Evolutionary conservation across 2,888 invertebrate species (phyloP), one percentile per base, ranked within the genome.

Genomic region (Galerucella calmariensis): DNA sequence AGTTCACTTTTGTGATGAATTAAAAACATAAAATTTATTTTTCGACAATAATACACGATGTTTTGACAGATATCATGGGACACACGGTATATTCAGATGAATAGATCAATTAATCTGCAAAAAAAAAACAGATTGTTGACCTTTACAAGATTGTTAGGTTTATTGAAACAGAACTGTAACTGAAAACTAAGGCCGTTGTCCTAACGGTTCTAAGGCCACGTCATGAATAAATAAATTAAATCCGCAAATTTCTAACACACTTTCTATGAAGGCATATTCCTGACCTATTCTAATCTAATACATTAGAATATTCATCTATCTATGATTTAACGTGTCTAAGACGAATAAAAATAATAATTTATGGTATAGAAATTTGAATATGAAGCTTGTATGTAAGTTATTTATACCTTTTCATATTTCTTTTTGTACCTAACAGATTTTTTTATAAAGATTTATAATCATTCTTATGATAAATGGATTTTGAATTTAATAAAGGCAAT

Each of bases 101-200:
- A 41, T 8, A 41, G 35, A 27, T 27, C 4, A 2, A 27, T 27
- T 27, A 27, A 41, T 9, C 35, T 8, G 9, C 35, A 41, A 48
- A 14, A 56, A 14, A 56, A 20, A 56, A 56, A 68, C 27, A 48
- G 48, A 41, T 61, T 61, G 61, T 69, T 65, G 56, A 71, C 71
- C 71, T 65, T 56, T 16, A 51, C n/a, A 11, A 63, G 62, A 56
- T 27, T 59, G 16, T 59, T 35, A 41, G 14, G 46, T 71, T 63
- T 65, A 71, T 14, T 56, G 56, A 56, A 65, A 62, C 16, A 70
- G 69, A 69, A 62, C 51, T 51, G 63, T 69, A 41, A 41, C 62
- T 44, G 63, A 46, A 56, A 41, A 48, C 20, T 16, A 44, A 65
- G 63, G 63, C 63, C 63, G 12, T 46, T 44, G 63, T 65, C 41